Evolutionary conservation across 2,888 invertebrate species (phyloP), one percentile per base, ranked within the genome.

Genomic region (Homarus gammarus): DNA sequence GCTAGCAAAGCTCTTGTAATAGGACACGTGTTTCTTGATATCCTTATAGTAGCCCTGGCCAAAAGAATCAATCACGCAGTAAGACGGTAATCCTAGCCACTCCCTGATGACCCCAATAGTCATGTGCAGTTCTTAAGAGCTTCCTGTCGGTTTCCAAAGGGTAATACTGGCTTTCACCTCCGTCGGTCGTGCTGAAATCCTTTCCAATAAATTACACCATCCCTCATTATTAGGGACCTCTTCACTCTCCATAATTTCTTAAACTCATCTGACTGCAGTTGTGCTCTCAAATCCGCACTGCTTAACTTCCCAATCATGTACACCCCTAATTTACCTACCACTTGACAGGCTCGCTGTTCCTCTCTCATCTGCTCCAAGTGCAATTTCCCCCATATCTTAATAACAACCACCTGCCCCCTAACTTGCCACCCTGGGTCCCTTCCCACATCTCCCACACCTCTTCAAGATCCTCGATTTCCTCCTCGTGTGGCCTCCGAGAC

Each of bases 191-290:
- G 12, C 15, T 38, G 44, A 3, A 38, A 8, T 0, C 40, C 40
- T 64, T n/a, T 56, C 64, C 64, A 79, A 61, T 79, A 79, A 10
- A 79, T 79, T 22, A 79, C 64, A 22, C 82, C 70, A 68, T 82
- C 22, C 68, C 82, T 82, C 82, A 82, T 82, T 18, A 82, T n/a
- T 68, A 82, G 68, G 27, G 6, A 18, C 27, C 40, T 27, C 27
- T 68, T 82, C 1, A 64, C 44, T 44, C 44, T 82, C 82, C 82
- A 82, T 44, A 64, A 8, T 40, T 82, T 36, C 31, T 44, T 82
- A 31, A 82, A 82, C 18, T 68, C 82, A 22, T 40, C 82, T 44
- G 12, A 5, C 10, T 1, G 3, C 27, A 82, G 6, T 31, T 12
- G 18, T 2, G 36, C 6, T 31, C 12, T 40, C 0, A 64, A 44